phyloP scores from a whole-genome alignment of 2,797 vertebrate species.

The Manis pentadactyla region DNA sequence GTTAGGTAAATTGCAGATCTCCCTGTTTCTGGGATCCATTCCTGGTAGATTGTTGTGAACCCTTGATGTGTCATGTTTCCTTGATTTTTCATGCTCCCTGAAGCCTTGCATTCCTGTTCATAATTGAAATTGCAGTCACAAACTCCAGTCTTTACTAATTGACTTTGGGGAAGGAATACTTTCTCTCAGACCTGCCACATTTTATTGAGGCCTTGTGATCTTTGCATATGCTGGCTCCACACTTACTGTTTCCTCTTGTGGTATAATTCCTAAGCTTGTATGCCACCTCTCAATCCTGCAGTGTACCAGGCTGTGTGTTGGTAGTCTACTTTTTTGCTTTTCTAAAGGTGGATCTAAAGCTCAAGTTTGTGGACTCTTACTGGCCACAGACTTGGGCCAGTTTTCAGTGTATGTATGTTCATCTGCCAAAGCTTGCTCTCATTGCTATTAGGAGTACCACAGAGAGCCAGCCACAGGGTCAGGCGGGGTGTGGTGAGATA shows the following conservation, averaged over 20 bases:
- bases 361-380: background rate
- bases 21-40: background rate
- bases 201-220: background rate
- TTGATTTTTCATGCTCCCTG: background rate
- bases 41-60: background rate
- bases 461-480: background rate
- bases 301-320: background rate
- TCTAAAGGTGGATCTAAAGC: background rate
- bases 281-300: background rate
- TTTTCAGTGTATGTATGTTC: background rate
- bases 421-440: background rate
- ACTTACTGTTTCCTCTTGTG: background rate
- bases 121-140: background rate
- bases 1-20: background rate
- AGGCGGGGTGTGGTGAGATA: background rate
- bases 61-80: background rate
- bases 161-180: background rate
- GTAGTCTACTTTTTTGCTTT: background rate
- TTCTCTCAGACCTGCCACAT: background rate
- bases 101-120: background rate
- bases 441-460: background rate
- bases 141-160: background rate
- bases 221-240: background rate
- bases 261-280: background rate
- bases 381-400: background rate